phyloP scores from a whole-genome alignment of 1,140 invertebrate genomes.

The Myzus persicae region DNA sequence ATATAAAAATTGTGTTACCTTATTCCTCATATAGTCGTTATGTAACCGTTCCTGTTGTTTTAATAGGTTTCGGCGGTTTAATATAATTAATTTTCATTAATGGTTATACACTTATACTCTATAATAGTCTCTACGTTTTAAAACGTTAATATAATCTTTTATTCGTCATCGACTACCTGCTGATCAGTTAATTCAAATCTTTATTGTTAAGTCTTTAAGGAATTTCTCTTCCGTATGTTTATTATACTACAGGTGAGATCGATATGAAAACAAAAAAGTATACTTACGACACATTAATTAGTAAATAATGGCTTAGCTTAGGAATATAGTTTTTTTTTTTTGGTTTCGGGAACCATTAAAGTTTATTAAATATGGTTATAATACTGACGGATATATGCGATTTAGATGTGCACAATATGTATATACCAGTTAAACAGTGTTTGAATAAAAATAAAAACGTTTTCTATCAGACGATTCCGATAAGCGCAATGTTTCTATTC shows the following conservation, averaged over 20 bases:
- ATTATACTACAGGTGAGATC: background rate
- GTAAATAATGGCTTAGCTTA: background rate
- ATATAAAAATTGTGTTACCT: background rate
- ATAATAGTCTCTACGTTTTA: background rate
- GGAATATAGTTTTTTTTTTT: background rate
- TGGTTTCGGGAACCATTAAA: background rate
- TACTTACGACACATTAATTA: background rate
- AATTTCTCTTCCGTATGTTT: conserved; percentile 28
- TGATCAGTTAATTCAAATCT: conserved; percentile 42
- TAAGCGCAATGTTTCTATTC: background rate
- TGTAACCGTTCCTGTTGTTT: background rate
- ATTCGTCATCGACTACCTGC: conserved; percentile 38
- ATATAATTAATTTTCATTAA: conserved; percentile 45
- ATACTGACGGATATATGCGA: background rate
- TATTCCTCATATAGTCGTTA: background rate
- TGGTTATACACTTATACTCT: too few species aligned
- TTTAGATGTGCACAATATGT: background rate
- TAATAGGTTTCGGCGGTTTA: background rate
- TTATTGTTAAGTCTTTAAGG: conserved; percentile 30
- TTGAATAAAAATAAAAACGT: background rate
- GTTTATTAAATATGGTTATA: background rate
- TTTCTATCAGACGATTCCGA: background rate
- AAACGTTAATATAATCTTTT: conserved; percentile 25
- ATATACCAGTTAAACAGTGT: background rate
- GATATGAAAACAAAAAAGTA: background rate